These are phyloP conservation scores for Apus apus DNA, from an alignment of 2,113 vertebrate genomes.

Conservation along the genomic window DNA sequence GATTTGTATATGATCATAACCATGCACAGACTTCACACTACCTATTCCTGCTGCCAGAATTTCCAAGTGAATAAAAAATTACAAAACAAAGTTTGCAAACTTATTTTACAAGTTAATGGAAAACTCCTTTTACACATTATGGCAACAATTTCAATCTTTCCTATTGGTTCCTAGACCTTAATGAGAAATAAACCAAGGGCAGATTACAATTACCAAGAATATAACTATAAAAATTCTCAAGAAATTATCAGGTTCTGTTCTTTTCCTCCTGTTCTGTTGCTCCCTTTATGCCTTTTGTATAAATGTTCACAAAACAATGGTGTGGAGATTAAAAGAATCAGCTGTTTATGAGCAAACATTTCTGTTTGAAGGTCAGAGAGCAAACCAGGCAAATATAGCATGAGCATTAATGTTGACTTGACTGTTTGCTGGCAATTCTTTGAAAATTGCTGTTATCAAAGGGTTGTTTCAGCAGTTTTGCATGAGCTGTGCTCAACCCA, in stretches of 20 bases:
- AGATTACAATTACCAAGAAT: not conserved
- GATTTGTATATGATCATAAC: not conserved
- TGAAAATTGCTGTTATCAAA: not conserved
- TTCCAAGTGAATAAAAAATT: not conserved
- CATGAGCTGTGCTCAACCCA: not conserved
- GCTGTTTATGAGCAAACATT: conserved; percentile 29
- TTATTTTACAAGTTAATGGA: not conserved
- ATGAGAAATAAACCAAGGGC: not conserved
- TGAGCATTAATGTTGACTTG: not conserved
- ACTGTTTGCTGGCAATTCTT: not conserved
- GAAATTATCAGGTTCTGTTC: not conserved
- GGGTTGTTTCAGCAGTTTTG: not conserved
- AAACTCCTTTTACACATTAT: not conserved
- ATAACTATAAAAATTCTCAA: not conserved
- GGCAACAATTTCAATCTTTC: not conserved
- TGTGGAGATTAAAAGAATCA: conserved; percentile 7
- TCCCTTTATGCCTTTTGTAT: conserved; percentile 10
- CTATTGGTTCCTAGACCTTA: not conserved
- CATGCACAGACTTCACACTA: not conserved
- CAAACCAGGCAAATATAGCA: not conserved
- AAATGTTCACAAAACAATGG: conserved; percentile 1
- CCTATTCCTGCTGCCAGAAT: not conserved
- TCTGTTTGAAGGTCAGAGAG: conserved; percentile 16
- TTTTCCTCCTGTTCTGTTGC: not conserved
- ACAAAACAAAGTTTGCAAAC: not conserved